Percentiles rank a stretch among this genome's conserved stretches.
Evolutionary conservation across 2,113 vertebrate genomes (phyloP).

Genomic region (Myrmophylax atrothorax): DNA sequence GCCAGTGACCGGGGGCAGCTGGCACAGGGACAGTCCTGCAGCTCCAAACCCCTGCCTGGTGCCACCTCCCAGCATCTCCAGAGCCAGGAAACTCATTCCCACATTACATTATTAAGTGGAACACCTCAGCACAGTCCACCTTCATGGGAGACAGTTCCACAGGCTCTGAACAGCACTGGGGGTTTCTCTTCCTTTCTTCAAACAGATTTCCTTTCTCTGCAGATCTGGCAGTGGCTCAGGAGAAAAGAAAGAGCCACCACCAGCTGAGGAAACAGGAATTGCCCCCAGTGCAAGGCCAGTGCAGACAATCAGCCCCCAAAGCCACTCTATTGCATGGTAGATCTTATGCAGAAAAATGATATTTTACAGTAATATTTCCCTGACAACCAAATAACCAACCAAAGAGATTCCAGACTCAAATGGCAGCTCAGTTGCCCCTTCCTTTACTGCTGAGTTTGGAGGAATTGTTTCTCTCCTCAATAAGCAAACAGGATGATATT

Average conservation of each 20-base stretch:
- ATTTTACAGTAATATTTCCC: not conserved
- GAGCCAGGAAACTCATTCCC: accelerated
- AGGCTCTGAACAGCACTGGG: not conserved
- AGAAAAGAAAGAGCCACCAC: not conserved
- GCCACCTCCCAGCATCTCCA: not conserved
- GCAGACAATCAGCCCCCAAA: not conserved
- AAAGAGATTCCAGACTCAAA: not conserved
- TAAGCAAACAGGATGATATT: not conserved
- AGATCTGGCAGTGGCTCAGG: not conserved
- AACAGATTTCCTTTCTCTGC: not conserved
- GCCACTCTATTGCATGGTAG: not conserved
- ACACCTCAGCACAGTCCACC: not conserved
- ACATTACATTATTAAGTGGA: accelerated
- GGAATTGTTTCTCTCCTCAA: not conserved
- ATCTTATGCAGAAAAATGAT: not conserved
- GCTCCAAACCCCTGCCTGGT: not conserved
- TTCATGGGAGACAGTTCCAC: not conserved
- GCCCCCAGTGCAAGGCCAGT: not conserved
- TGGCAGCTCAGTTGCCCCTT: not conserved
- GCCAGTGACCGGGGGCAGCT: not conserved
- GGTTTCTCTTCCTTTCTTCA: not conserved
- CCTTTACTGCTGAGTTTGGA: not conserved
- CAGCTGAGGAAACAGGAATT: not conserved
- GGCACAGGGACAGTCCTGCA: not conserved
- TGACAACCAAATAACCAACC: not conserved